These are phyloP conservation scores for Cephalophus harveyi DNA, from an alignment of 2,113 vertebrate genomes.

Conservation along the genomic window DNA sequence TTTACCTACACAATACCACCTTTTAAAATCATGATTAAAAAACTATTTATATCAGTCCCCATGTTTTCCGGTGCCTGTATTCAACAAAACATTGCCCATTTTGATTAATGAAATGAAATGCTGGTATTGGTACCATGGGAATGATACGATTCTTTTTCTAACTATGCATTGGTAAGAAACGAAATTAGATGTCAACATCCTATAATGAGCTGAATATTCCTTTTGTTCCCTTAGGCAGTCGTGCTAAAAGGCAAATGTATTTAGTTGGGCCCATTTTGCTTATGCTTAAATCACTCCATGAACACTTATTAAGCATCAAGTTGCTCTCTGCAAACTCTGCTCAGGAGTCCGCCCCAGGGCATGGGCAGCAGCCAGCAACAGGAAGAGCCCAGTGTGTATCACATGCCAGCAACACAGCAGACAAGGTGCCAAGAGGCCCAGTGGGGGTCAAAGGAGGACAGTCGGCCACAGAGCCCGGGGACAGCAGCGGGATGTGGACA, in stretches of 20 bases:
- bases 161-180: constrained; percentile 26
- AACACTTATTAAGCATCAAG: constrained; percentile 26
- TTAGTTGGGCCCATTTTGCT: constrained; percentile 26
- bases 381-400: neutral
- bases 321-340: neutral
- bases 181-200: constrained; percentile 52
- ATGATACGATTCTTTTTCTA: constrained; percentile 25
- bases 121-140: neutral
- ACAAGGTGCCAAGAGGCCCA: neutral
- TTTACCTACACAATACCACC: neutral
- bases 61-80: neutral
- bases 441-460: neutral
- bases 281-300: constrained; percentile 37
- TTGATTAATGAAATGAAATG: constrained; percentile 48
- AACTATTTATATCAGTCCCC: neutral
- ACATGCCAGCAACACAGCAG: neutral
- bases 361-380: neutral
- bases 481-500: neutral
- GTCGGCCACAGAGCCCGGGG: neutral
- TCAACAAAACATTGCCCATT: constrained; percentile 16
- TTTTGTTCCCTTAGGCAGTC: constrained; percentile 40
- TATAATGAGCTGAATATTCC: neutral
- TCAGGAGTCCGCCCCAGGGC: neutral
- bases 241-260: neutral
- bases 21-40: neutral